phyloP scores from a whole-genome alignment of 2,113 vertebrate genomes.

The Coptodon bakossiorum region DNA sequence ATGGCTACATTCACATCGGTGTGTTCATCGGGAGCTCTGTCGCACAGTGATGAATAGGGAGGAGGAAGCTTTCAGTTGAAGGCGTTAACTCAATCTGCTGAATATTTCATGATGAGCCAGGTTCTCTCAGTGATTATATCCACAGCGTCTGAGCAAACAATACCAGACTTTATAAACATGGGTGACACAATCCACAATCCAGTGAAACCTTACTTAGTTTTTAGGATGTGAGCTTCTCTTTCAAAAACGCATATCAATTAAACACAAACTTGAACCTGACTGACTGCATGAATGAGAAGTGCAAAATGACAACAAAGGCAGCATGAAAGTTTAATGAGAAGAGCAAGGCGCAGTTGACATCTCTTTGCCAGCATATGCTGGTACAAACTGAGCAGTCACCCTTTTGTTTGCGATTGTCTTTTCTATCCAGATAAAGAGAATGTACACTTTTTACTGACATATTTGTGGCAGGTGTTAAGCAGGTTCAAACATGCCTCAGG shows the following conservation, averaged over 20 bases:
- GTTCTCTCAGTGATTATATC: slow-evolving; percentile 8
- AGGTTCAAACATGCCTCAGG: not conserved
- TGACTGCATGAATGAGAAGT: not conserved
- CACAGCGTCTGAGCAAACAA: not conserved
- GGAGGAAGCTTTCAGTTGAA: not conserved
- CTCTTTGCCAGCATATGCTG: not conserved
- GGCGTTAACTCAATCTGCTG: not conserved
- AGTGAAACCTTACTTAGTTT: not conserved
- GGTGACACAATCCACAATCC: not conserved
- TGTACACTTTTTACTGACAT: not conserved
- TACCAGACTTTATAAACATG: not conserved
- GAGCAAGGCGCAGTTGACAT: not conserved
- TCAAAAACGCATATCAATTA: not conserved
- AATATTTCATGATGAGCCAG: slow-evolving; percentile 39
- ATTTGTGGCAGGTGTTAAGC: not conserved
- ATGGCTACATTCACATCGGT: slow-evolving; percentile 99
- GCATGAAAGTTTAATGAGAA: not conserved
- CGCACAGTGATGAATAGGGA: not conserved
- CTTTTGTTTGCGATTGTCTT: not conserved
- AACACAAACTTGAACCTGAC: not conserved
- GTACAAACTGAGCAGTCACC: not conserved
- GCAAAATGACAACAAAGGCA: not conserved
- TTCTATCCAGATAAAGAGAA: not conserved
- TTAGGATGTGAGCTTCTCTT: not conserved
- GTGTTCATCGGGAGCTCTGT: slow-evolving; percentile 45